These are phyloP conservation scores for Fistularia commersonii DNA, from an alignment of 2,797 vertebrate species.

Conservation along the genomic window DNA sequence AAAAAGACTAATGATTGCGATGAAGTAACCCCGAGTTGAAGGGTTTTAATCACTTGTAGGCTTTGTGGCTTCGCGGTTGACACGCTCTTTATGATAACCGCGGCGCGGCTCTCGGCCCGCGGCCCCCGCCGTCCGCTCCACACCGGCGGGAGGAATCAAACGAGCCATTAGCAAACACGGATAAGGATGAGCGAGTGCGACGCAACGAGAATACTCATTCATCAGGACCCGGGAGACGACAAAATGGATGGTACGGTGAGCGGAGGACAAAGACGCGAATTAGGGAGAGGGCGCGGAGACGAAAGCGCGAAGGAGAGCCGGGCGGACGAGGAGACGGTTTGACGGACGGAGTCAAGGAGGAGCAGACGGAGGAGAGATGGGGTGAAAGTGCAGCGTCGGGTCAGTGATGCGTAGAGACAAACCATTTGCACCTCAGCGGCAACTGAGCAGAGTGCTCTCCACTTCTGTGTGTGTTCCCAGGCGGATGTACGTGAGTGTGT, in stretches of 20 bases:
- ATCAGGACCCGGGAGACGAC: conserved; percentile 32
- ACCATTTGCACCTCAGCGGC: conserved; percentile 69
- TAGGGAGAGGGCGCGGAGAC: conserved; percentile 19
- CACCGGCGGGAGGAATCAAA: conserved; percentile 49
- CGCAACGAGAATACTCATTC: conserved; percentile 51
- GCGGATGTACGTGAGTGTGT: conserved; percentile 14
- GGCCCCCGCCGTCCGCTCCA: conserved; percentile 27
- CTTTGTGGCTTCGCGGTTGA: conserved; percentile 64
- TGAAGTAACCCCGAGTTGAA: conserved; percentile 69
- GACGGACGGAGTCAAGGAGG: conserved; percentile 61
- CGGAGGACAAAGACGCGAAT: conserved; percentile 50
- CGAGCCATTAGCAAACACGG: conserved; percentile 57
- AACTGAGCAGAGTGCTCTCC: conserved; percentile 51
- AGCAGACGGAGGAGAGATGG: conserved; percentile 55
- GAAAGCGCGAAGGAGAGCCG: conserved; percentile 36
- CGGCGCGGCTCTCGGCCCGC: conserved; percentile 43
- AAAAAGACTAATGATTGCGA: conserved; percentile 69
- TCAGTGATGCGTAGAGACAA: conserved; percentile 58
- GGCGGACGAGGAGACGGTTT: conserved; percentile 46
- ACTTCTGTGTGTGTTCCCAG: conserved; percentile 23
- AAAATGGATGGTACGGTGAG: conserved; percentile 30
- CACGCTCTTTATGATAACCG: conserved; percentile 64
- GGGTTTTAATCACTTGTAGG: conserved; percentile 73
- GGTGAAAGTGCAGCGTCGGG: conserved; percentile 50
- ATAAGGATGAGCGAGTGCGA: conserved; percentile 50